Evolutionary conservation across 2,888 invertebrate genomes (phyloP).

Genomic region (Nemotelus pantherinus): DNA sequence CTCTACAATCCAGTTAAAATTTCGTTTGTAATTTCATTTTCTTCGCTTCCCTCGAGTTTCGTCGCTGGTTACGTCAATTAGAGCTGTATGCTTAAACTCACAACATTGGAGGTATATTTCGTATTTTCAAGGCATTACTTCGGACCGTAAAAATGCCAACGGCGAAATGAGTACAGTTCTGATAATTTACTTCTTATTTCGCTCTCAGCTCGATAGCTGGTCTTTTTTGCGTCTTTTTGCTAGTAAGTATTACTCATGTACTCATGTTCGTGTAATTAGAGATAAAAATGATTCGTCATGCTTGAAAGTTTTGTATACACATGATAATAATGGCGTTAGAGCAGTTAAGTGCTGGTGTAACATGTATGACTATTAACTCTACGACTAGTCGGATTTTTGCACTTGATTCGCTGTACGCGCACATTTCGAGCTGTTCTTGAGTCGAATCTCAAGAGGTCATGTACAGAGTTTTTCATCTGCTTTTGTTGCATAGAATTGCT

Average conservation of each 20-base stretch:
- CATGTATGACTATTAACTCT: too few relatives aligned
- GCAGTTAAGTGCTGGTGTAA: too few relatives aligned
- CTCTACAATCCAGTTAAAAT: slow-evolving; percentile 1
- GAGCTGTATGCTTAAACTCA: neutral
- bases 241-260: neutral
- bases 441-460: too few relatives aligned
- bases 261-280: neutral
- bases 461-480: too few relatives aligned
- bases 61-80: neutral
- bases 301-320: neutral
- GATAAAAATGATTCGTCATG: neutral
- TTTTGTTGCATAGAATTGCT: too few relatives aligned
- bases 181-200: slow-evolving; percentile 18
- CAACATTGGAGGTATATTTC: too few relatives aligned
- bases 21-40: slow-evolving; percentile 6
- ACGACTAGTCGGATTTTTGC: too few relatives aligned
- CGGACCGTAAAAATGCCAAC: neutral
- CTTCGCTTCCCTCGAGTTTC: neutral
- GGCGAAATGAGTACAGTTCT: neutral
- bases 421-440: too few relatives aligned
- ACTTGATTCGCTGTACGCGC: too few relatives aligned
- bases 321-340: too few relatives aligned
- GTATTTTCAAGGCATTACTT: too few relatives aligned
- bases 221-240: neutral
- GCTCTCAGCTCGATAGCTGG: neutral